Percentiles rank a stretch among this genome's conserved stretches.
Conservation (phyloP, 2,797 vertebrate genomes). For the Trachops cirrhosus region DNA sequence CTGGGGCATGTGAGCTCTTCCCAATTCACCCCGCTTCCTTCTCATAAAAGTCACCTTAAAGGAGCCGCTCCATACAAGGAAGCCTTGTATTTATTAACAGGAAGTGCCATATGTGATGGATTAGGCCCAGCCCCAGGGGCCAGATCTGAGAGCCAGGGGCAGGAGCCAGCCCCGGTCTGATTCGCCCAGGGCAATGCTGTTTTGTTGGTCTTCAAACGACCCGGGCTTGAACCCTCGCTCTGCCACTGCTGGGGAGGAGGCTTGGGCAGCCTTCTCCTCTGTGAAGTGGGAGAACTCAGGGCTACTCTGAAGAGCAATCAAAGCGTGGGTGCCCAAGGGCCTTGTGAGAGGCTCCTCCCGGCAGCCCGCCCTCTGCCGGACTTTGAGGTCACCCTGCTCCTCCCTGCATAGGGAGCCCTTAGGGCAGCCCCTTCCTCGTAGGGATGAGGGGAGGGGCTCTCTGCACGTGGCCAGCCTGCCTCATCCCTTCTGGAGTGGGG, state of each 20-base stretch:
- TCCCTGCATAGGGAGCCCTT: not conserved
- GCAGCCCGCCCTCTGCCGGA: not conserved
- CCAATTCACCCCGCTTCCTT: not conserved
- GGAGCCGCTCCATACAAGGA: not conserved
- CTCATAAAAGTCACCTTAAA: not conserved
- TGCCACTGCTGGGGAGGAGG: not conserved
- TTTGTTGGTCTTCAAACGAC: not conserved
- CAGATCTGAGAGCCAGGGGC: not conserved
- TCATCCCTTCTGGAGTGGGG: not conserved
- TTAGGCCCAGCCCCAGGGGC: not conserved
- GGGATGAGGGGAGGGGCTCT: not conserved
- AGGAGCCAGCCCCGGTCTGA: not conserved
- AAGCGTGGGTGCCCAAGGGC: too few species aligned
- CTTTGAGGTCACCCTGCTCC: rapidly evolving
- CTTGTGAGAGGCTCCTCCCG: not conserved
- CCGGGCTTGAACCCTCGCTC: not conserved
- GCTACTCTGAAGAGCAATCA: not conserved
- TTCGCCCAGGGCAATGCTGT: not conserved
- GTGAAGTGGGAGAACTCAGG: not conserved
- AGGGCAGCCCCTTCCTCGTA: not conserved
- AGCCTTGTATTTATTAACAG: not conserved
- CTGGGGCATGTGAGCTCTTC: too few species aligned
- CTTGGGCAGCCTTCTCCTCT: not conserved
- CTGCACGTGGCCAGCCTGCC: not conserved
- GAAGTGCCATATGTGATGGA: not conserved